These are phyloP conservation scores for Clarias gariepinus DNA, from an alignment of 2,113 vertebrate species.

Conservation along the genomic window DNA sequence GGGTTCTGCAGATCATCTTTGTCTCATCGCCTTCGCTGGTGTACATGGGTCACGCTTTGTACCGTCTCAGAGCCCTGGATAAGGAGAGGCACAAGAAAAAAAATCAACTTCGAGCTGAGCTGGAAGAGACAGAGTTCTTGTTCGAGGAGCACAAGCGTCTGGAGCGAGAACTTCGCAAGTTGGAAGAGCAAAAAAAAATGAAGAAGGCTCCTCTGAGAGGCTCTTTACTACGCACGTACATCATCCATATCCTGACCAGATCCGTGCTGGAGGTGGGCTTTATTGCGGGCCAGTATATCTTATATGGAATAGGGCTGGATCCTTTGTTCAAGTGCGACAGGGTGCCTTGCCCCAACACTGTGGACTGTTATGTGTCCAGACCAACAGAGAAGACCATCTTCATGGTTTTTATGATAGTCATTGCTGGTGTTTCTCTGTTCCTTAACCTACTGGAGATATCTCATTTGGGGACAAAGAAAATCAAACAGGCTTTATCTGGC, in stretches of 20 bases:
- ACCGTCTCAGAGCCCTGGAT: conserved; percentile 82
- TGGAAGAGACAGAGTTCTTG: conserved; percentile 77
- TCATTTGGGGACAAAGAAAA: conserved; percentile 85
- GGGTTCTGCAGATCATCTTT: conserved; percentile 94
- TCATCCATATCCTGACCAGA: conserved; percentile 90
- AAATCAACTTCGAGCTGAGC: conserved; percentile 77
- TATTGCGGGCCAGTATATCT: conserved; percentile 88
- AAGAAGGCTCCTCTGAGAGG: conserved; percentile 88
- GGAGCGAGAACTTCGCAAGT: conserved; percentile 80
- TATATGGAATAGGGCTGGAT: conserved; percentile 86
- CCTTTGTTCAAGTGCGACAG: conserved; percentile 87
- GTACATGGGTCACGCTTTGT: conserved; percentile 93
- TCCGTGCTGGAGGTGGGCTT: conserved; percentile 89
- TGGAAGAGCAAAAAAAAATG: conserved; percentile 87
- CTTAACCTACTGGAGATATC: conserved; percentile 90
- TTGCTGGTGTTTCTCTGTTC: conserved; percentile 86
- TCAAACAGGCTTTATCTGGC: conserved; percentile 77
- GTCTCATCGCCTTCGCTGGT: conserved; percentile 91
- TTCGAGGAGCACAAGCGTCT: conserved; percentile 78
- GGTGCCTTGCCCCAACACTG: conserved; percentile 87
- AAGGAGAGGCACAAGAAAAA: conserved; percentile 84
- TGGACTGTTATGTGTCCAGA: conserved; percentile 95
- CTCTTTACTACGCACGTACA: conserved; percentile 86
- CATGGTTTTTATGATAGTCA: conserved; percentile 92
- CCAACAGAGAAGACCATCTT: conserved; percentile 96